A percentile compares a stretch with the other conserved stretches of the same genome.
Conservation (phyloP, 2,797 vertebrate species). For the Steatocranus sp. region DNA sequence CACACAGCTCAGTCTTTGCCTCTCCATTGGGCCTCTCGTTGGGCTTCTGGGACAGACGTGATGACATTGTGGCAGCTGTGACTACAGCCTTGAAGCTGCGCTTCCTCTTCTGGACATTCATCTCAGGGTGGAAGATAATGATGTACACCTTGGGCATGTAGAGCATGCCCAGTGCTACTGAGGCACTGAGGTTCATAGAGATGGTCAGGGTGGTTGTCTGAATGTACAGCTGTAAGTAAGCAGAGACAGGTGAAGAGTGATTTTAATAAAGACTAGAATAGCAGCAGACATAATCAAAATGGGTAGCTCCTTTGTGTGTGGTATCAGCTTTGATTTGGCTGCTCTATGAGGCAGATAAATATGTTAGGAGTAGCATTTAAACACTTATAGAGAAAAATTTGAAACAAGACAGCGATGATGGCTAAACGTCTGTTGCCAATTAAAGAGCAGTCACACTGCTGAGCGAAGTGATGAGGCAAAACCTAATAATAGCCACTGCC, state of each 20-base stretch:
- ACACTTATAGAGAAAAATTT: conserved; percentile 11
- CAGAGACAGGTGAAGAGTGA: neutral
- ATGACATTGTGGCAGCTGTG: conserved; percentile 97
- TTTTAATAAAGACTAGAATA: neutral
- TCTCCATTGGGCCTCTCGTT: conserved; percentile 96
- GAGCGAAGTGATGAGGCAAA: conserved; percentile 11
- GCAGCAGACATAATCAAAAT: neutral
- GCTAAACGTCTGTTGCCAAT: conserved; percentile 31
- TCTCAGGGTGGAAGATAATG: conserved; percentile 98
- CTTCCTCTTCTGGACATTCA: conserved; percentile 97
- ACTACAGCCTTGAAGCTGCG: conserved; percentile 98
- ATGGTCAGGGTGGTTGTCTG: conserved; percentile 98
- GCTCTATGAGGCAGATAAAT: neutral
- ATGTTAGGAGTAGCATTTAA: conserved; percentile 1
- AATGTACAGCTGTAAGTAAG: conserved; percentile 88
- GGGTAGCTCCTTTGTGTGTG: neutral
- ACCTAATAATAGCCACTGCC: conserved; percentile 27
- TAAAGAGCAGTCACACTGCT: conserved; percentile 29
- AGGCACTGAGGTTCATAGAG: conserved; percentile 99
- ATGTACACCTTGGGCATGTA: conserved; percentile 99
- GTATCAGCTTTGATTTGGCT: neutral
- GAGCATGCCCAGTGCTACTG: conserved; percentile 98
- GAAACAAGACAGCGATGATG: neutral
- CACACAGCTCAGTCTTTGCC: conserved; percentile 96
- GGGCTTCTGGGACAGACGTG: conserved; percentile 92